A percentile compares a stretch with the other conserved stretches of the same genome.
These are phyloP conservation scores for Nasonia vitripennis DNA, from an alignment of 1,140 invertebrate species.

Conservation along the genomic window DNA sequence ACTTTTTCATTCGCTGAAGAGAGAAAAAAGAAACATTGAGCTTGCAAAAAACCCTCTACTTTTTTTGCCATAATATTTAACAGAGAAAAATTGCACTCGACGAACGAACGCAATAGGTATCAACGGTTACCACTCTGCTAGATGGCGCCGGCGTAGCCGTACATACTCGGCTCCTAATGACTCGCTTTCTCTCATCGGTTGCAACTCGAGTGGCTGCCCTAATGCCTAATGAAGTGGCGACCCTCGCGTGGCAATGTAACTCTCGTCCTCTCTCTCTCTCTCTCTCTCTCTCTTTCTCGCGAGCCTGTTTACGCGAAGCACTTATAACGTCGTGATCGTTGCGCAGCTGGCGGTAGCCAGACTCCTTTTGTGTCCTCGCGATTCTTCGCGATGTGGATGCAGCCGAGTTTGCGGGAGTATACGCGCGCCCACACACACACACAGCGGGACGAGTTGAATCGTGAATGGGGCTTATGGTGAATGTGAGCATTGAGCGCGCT, in stretches of 20 bases:
- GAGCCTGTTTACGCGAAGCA: slow-evolving; percentile 13
- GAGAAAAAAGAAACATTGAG: no score
- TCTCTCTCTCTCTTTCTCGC: neutral
- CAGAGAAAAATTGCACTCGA: no score
- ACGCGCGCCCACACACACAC: no score
- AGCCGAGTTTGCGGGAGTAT: no score
- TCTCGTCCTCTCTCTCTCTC: neutral
- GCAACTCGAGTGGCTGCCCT: neutral
- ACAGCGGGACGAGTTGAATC: no score
- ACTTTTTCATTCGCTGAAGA: no score
- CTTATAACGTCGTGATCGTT: slow-evolving; percentile 42
- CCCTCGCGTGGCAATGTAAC: neutral
- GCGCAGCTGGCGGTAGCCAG: neutral
- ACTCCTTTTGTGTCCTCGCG: neutral
- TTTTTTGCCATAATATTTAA: no score
- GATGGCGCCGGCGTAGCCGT: neutral
- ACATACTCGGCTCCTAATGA: neutral
- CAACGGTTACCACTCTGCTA: neutral
- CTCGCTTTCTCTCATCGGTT: neutral
- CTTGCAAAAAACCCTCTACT: no score
- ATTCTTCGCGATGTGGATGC: neutral
- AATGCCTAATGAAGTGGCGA: neutral
- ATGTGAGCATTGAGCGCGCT: no score
- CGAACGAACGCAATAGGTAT: neutral
- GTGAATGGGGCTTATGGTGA: no score